Percentiles rank a stretch among this genome's conserved stretches.
Evolutionary conservation across 2,888 invertebrate species (phyloP).

Genomic region (Adelognathus sp.): DNA sequence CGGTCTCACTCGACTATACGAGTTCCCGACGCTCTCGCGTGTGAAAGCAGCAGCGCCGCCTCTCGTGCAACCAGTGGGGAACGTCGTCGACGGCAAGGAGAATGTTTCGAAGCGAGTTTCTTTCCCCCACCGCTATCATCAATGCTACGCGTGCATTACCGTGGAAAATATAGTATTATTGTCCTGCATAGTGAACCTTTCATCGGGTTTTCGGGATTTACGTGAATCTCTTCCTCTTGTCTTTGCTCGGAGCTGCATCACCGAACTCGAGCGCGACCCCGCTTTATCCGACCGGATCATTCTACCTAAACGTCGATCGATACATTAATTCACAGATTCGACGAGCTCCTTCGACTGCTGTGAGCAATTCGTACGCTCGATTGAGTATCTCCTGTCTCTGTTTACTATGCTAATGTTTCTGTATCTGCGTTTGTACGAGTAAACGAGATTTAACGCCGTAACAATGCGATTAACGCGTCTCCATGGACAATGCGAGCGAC

Average conservation of each 20-base stretch:
- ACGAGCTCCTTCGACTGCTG: neutral
- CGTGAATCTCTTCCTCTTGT: neutral
- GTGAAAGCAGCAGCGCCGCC: slow-evolving; percentile 6
- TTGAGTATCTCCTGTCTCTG: neutral
- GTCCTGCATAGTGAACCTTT: neutral
- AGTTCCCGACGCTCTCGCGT: neutral
- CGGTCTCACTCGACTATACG: neutral
- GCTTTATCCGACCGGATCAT: neutral
- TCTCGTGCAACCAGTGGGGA: neutral
- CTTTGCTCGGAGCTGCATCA: neutral
- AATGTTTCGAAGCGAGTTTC: neutral
- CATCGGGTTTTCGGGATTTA: neutral
- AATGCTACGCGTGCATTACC: too few relatives aligned
- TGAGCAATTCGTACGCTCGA: neutral
- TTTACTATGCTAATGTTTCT: neutral
- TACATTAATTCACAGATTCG: neutral
- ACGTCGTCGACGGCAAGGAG: neutral
- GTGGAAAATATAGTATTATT: too few relatives aligned
- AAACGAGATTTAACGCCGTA: neutral
- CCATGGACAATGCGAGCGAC: slow-evolving; percentile 4
- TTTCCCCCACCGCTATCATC: too few relatives aligned
- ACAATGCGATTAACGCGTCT: neutral
- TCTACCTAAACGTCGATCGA: slow-evolving; percentile 8
- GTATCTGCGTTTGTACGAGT: neutral
- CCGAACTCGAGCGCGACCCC: neutral